A percentile compares a stretch with the other conserved stretches of the same genome.
These are phyloP conservation scores for Varanus komodoensis DNA, from an alignment of 2,113 vertebrate species.

Conservation along the genomic window DNA sequence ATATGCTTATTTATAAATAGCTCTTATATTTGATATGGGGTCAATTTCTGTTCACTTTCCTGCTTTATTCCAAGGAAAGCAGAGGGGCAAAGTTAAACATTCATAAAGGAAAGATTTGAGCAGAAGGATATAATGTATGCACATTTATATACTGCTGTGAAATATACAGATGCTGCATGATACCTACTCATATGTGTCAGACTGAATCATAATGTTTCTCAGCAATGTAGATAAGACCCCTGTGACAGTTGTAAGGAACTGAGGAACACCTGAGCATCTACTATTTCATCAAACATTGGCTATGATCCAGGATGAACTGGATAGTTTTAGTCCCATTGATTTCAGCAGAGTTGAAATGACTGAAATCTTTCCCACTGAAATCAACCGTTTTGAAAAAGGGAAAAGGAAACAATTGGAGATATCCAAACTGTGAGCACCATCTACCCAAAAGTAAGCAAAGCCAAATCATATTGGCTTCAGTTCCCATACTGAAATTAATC, in stretches of 20 bases:
- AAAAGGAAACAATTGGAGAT: not conserved
- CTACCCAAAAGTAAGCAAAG: not conserved
- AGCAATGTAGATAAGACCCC: not conserved
- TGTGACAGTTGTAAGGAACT: not conserved
- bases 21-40: not conserved
- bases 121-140: too few species aligned
- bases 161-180: not conserved
- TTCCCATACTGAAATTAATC: not conserved
- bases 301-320: not conserved
- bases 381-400: not conserved
- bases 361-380: not conserved
- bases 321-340: not conserved
- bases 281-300: not conserved
- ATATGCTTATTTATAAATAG: not conserved
- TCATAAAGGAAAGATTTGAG: not conserved
- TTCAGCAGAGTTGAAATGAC: not conserved
- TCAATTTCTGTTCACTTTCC: not conserved
- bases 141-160: not conserved
- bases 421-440: not conserved
- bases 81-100: not conserved
- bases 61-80: not conserved
- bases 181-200: not conserved
- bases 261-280: not conserved
- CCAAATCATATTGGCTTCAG: too few species aligned
- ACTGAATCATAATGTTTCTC: not conserved